phyloP scores from a whole-genome alignment of 35 echinoderm and acorn worm genomes.

The Nesometra sesokonis region DNA sequence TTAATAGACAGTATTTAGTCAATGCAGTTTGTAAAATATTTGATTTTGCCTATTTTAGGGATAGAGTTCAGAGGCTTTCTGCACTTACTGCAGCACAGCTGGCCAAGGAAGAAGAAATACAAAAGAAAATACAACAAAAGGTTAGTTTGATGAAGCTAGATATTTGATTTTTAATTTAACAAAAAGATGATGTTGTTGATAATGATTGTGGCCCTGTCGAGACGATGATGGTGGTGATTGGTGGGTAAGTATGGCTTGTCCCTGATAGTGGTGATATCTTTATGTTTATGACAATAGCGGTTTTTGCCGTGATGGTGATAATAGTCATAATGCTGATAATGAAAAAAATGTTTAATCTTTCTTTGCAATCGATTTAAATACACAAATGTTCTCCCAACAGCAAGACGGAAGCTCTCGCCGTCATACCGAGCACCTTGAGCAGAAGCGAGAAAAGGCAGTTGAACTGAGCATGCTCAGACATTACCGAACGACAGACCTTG shows the following conservation, averaged over 20 bases:
- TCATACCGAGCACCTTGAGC: constrained; percentile 71
- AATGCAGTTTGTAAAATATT: no score
- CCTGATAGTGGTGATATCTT: no score
- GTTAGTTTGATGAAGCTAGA: no score
- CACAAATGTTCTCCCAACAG: constrained; percentile 15
- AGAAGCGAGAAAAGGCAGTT: constrained; percentile 76
- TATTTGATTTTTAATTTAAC: no score
- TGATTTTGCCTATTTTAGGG: constrained; percentile 19
- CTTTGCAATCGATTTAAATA: neutral
- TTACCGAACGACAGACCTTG: constrained; percentile 62
- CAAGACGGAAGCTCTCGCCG: constrained; percentile 70
- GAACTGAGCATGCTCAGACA: constrained; percentile 81
- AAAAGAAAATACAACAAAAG: constrained; percentile 99
- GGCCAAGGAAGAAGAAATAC: constrained; percentile 94
- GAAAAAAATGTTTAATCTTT: neutral
- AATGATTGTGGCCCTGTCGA: no score
- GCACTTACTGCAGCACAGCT: constrained; percentile 72
- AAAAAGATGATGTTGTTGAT: no score
- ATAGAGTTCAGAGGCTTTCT: constrained; percentile 63
- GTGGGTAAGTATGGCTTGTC: no score
- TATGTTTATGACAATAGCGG: no score
- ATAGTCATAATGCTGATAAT: no score
- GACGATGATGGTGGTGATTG: no score
- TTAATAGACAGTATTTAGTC: no score
- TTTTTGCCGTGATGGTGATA: neutral